Conservation (phyloP, 1,140 invertebrate species). For the Calosoma granatense region DNA sequence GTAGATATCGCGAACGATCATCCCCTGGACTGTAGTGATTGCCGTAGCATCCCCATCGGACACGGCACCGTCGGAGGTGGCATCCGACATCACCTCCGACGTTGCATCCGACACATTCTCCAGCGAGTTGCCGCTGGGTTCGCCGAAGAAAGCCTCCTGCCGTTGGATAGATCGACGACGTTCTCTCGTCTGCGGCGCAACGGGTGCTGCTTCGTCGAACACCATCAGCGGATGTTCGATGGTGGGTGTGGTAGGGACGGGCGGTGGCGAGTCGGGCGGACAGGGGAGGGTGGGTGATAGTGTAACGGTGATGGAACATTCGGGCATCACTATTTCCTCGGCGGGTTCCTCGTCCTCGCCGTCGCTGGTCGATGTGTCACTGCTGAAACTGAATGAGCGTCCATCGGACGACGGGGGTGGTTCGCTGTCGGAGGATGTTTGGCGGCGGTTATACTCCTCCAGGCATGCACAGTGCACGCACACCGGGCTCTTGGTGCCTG, state of each 20-base stretch:
- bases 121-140: slow-evolving; percentile 53
- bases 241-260: slow-evolving; percentile 36
- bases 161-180: slow-evolving; percentile 57
- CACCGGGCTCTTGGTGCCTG: slow-evolving; percentile 47
- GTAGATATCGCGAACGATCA: slow-evolving; percentile 59
- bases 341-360: slow-evolving; percentile 34
- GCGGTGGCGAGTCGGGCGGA: slow-evolving; percentile 37
- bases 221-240: slow-evolving; percentile 23
- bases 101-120: slow-evolving; percentile 49
- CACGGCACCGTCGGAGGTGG: slow-evolving; percentile 41
- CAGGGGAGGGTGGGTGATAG: slow-evolving; percentile 44
- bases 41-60: slow-evolving; percentile 33
- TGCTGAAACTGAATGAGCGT: slow-evolving; percentile 24
- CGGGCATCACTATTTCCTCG: slow-evolving; percentile 17
- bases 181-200: slow-evolving; percentile 16
- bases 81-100: slow-evolving; percentile 37
- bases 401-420: slow-evolving; percentile 40
- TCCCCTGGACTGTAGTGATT: slow-evolving; percentile 24
- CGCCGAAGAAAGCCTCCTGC: slow-evolving; percentile 68
- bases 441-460: slow-evolving; percentile 45
- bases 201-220: slow-evolving; percentile 16
- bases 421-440: slow-evolving; percentile 28
- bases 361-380: slow-evolving; percentile 35
- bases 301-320: slow-evolving; percentile 56
- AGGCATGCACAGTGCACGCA: slow-evolving; percentile 55